Evolutionary conservation across 2,797 vertebrate species (phyloP).

Genomic region (Tympanoctomys barrerae): DNA sequence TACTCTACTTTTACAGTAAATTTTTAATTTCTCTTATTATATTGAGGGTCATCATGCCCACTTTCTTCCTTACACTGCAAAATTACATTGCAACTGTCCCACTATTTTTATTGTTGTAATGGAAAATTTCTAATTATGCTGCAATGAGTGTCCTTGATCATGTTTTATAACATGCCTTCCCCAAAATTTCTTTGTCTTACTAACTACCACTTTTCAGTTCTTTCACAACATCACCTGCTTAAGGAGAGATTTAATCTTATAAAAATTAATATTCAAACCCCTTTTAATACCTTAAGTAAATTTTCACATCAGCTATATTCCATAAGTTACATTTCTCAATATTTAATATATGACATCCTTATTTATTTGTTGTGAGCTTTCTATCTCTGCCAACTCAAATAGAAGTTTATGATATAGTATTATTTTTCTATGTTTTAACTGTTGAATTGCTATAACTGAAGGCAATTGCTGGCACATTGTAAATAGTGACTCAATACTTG

Average conservation of each 20-base stretch:
- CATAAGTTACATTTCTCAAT: neutral
- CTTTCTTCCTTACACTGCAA: neutral
- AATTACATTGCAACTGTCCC: neutral
- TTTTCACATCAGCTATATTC: neutral
- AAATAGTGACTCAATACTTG: neutral
- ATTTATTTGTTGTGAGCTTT: neutral
- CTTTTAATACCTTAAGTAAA: too few relatives aligned
- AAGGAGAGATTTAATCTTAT: neutral
- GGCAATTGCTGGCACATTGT: neutral
- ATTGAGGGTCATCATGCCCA: neutral
- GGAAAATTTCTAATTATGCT: neutral
- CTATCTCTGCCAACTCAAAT: neutral
- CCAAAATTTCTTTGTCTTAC: neutral
- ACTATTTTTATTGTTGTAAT: neutral
- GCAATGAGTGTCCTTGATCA: neutral
- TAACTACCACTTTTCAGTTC: neutral
- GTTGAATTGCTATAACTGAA: neutral
- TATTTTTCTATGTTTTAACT: neutral
- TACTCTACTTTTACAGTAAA: neutral
- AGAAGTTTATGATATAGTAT: neutral
- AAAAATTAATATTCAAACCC: neutral
- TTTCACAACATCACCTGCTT: neutral
- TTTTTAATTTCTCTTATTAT: rapidly evolving
- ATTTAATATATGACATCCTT: neutral
- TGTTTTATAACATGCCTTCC: neutral